Evolutionary conservation across 2,797 vertebrate species (phyloP), one percentile per base, ranked within the genome.

Genomic region (Hylomyscus alleni): DNA sequence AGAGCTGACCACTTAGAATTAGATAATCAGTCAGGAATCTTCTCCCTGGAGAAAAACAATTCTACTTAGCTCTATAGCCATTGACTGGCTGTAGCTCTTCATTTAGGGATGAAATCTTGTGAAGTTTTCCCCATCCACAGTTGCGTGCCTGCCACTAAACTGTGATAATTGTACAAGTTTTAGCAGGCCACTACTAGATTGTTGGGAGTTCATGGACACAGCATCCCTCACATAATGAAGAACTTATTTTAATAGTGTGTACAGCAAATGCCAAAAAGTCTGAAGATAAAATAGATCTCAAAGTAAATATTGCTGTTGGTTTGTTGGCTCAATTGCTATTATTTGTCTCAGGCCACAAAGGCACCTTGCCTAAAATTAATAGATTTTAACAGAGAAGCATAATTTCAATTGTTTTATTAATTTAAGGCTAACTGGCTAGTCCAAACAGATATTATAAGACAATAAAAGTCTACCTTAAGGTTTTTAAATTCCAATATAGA

Each of bases 381-480:
- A 31, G 29, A 1, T 77, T 92, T 31, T 40, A 73, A 9, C 34
- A 29, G 20, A 94, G 50, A 95, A 80, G 2, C 44, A 86, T 78
- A 29, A 50, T 80, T 94, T 95, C 86, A 75, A 82, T 94, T 90
- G 93, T 88, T 40, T 94, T 78, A 60, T 82, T 90, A 82, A 77
- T 72, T 93, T 84, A 83, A 90, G 54, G 47, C 73, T 60, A 77
- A 37, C 7, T 89, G 37, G 9, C 26, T 95, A 44, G 40, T 96
- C 52, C 80, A 93, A 94, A 77, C 72, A 96, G 84, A 81, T 84
- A 93, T 47, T 90, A 50, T 50, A 62, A 22, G 24, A 65, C 77
- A 92, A 69, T 6, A 95, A 90, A 94, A 77, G 10, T 82, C 84
- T 77, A 90, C 54, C 76, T 94, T 78, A 94, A 95, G 67, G 91